Base-by-base conservation (phyloP, 1,140 invertebrate species). In the fruit fly (Drosophila melanogaster) region DNA sequence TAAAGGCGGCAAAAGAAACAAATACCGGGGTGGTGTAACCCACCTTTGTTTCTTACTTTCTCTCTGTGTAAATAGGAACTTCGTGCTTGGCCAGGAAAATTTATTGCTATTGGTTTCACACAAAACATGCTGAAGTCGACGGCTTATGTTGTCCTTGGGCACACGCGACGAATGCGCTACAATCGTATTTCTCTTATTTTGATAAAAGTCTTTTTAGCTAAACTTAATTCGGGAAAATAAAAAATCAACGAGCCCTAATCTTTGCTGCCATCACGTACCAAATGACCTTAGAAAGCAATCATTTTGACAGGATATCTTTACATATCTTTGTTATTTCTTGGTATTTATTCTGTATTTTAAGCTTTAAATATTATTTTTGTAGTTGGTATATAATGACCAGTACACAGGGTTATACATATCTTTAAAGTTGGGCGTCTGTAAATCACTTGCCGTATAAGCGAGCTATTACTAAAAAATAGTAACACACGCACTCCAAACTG, bases 61-160 rank as follows among this genome's bases (percentile, higher is more conserved):
- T 56, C 26, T 66, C 56, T 43, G 61, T 60, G 46, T 56, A 85
- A 75, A 87, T 81, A 78, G 61, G 54, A 87, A 81, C 81, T 81
- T 87, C 69, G 79, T 81, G 69, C 69, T 66, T 71, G 54, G 64
- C 67, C 74, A 77, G 50, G 55, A 69, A 65, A 80, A 85, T 85
- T 81, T 85, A 84, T 85, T 51, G 66, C 64, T 78, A 78, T 66
- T 59, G 46, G 47, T 46, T 51, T 66, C 47, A 72, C 46, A 62
- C 47, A 81, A 72, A 70, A 70, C 67, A 71, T 57, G 43, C 17
- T 24, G 44, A 40, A 35, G 65, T 38, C 38, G 43, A 37, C 47
- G 37, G 46, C 40, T 76, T 49, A 54, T 47, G 47, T 54, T 71
- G 72, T 72, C 60, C 72, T 76, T 75, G 79, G 62, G 46, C 40